phyloP scores from a whole-genome alignment of 2,113 vertebrate genomes.

The Bos taurus region DNA sequence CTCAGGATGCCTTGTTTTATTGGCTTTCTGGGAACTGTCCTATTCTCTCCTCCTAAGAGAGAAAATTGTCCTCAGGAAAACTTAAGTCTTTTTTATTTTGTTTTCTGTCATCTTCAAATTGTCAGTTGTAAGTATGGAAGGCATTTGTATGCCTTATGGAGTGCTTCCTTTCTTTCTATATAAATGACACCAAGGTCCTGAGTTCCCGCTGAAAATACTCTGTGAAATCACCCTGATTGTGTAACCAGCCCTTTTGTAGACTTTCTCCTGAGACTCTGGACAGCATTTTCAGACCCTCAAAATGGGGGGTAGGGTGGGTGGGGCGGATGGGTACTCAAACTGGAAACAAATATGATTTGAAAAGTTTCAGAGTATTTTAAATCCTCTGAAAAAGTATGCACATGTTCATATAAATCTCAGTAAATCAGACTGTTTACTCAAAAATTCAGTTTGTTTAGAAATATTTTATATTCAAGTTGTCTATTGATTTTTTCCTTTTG shows the following conservation, averaged over 20 bases:
- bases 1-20: neutral
- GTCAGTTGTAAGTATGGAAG: conserved; percentile 69
- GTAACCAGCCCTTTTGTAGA: conserved; percentile 65
- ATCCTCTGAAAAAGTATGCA: neutral
- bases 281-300: conserved; percentile 15
- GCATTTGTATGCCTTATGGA: conserved; percentile 63
- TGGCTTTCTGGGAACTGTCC: neutral
- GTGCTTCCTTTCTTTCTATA: conserved; percentile 44
- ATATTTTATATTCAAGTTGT: neutral
- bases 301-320: neutral
- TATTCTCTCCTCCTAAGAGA: neutral
- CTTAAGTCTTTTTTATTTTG: conserved; percentile 32
- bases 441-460: neutral
- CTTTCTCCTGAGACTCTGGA: conserved; percentile 53
- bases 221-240: conserved; percentile 60
- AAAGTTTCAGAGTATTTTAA: neutral
- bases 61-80: conserved; percentile 38
- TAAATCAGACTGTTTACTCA: neutral
- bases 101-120: conserved; percentile 62
- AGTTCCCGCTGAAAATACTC: conserved; percentile 62
- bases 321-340: neutral
- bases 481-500: neutral
- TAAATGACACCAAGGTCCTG: conserved; percentile 67
- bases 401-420: neutral
- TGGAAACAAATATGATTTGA: neutral